Conservation (phyloP, 1,140 invertebrate species). For the Phenacoccus solenopsis region DNA sequence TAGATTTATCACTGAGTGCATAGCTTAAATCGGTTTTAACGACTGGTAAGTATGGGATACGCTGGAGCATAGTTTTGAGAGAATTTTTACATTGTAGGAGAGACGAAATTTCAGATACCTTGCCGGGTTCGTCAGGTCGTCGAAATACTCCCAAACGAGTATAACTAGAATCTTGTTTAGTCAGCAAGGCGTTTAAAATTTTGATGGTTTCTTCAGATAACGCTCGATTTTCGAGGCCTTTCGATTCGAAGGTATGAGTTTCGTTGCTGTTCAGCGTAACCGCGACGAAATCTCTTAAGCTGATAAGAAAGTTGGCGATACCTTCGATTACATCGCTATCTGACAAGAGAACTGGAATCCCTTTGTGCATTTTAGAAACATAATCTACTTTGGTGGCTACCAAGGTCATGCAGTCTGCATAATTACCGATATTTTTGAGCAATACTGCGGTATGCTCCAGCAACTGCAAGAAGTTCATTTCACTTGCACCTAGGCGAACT, state of each 20-base stretch:
- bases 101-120: neutral
- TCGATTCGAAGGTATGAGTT: neutral
- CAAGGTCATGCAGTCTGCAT: constrained; percentile 20
- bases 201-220: neutral
- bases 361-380: neutral
- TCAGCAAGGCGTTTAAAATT: constrained; percentile 20
- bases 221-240: neutral
- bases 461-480: constrained; percentile 23
- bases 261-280: neutral
- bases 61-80: neutral
- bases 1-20: constrained; percentile 21
- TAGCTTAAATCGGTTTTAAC: constrained; percentile 21
- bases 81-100: neutral
- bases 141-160: constrained; percentile 12
- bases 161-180: constrained; percentile 7
- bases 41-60: neutral
- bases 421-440: constrained; percentile 22
- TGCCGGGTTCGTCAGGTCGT: constrained; percentile 18
- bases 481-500: constrained; percentile 18
- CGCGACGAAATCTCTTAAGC: neutral
- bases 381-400: constrained; percentile 25
- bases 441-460: constrained; percentile 17
- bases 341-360: neutral
- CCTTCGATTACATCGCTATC: neutral
- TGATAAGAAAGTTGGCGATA: constrained; percentile 12